Base-by-base conservation (phyloP, 2,113 vertebrate genomes). In the Psilopsiagon aymara region DNA sequence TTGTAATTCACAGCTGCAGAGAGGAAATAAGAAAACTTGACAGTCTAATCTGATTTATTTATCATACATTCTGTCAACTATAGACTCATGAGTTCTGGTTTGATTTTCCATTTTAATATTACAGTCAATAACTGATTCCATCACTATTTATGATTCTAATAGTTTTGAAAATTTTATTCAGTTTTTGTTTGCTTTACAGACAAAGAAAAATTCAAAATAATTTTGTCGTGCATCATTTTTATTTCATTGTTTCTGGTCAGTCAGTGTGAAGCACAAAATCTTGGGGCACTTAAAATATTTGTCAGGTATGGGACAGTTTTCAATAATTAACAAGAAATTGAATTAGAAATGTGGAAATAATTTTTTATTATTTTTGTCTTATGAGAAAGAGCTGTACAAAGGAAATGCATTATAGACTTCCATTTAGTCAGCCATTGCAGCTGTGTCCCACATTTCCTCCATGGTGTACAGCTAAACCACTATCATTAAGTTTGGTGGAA, bases 191-290 rank as follows among this genome's bases (percentile, higher is more conserved):
- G 14, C 43, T 70, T 81, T 49, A 49, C 17, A 70, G 39, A 17
- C 17, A 75, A 79, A 14, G 64, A 53, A 90, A 94, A 74, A 86
- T 64, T 49, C 17, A 75, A 75, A 79, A 47, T 49, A 90, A 70
- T 59, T 55, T 18, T 70, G 25, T 43, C 3, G 10, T 84, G 25
- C 47, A 25, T 64, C 18, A 44, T 66, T 79, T 86, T 82, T 60
- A 43, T 12, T 31, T 83, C 17, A 19, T 23, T 83, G 28, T 86
- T 86, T 68, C 41, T 78, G 59, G 37, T 4, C 1, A 1, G 11
- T 41, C 10, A 55, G 12, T 2, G 4, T 83, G 53, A 69, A 75
- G 9, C 1, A 2, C 29, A 73, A 60, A 83, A 44, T 51, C 29
- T 55, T 49, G 47, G 35, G 82, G 27, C 24, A 79, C 12, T 64